Percentiles rank a stretch among this genome's conserved stretches.
phyloP scores from a whole-genome alignment of 2,113 vertebrate species.

The Cyprinodon brontotheroides region DNA sequence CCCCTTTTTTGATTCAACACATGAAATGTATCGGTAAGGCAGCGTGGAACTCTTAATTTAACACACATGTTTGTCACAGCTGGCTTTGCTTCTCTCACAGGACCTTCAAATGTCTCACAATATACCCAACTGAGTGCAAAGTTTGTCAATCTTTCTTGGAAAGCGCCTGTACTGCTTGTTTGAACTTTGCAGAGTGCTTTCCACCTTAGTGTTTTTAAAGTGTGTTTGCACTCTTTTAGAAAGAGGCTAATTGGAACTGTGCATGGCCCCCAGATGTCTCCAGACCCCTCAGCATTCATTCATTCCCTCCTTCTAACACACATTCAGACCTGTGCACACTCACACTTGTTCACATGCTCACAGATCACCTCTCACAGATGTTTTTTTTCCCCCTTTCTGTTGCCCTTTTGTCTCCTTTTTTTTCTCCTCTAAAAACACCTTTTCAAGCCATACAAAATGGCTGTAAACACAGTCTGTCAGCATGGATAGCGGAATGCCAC shows the following conservation, averaged over 20 bases:
- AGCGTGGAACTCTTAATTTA: slow-evolving; percentile 67
- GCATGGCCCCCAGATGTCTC: slow-evolving; percentile 65
- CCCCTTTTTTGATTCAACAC: slow-evolving; percentile 11
- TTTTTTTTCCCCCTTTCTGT: slow-evolving; percentile 47
- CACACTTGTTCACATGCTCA: slow-evolving; percentile 5
- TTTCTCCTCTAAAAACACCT: slow-evolving; percentile 71
- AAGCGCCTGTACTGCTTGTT: slow-evolving; percentile 32
- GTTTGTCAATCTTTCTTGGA: slow-evolving; percentile 58
- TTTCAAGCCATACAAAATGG: slow-evolving; percentile 78
- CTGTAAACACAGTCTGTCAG: slow-evolving; percentile 78
- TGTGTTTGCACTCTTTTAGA: slow-evolving; percentile 56
- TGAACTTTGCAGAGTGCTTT: slow-evolving; percentile 43
- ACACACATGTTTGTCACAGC: slow-evolving; percentile 74
- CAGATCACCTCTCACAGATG: slow-evolving; percentile 62
- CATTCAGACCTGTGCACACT: slow-evolving; percentile 16
- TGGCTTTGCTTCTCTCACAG: slow-evolving; percentile 65
- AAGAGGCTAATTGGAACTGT: slow-evolving; percentile 72
- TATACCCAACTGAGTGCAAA: slow-evolving; percentile 57
- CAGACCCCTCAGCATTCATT: slow-evolving; percentile 52
- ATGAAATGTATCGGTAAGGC: slow-evolving; percentile 37
- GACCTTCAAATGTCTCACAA: slow-evolving; percentile 71
- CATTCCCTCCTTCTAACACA: slow-evolving; percentile 30
- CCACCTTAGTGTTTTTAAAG: slow-evolving; percentile 46
- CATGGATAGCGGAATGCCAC: slow-evolving; percentile 73
- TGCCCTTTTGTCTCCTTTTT: slow-evolving; percentile 17